Evolutionary conservation across 2,797 vertebrate species (phyloP), one percentile per base, ranked within the genome.

Genomic region (Choloepus didactylus): DNA sequence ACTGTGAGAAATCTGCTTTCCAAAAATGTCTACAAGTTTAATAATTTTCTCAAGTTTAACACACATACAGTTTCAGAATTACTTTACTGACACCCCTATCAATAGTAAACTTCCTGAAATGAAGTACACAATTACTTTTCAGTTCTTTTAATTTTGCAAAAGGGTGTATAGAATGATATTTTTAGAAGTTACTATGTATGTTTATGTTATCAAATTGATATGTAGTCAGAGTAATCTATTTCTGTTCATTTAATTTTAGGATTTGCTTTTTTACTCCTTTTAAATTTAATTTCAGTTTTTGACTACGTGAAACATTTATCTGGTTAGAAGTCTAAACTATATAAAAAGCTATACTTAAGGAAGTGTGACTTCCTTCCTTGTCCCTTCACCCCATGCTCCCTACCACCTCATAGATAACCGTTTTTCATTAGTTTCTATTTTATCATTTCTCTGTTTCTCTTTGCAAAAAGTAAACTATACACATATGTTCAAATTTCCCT

Each of bases 1-100:
- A 35, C 49, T 16, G n/a, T 59, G 60, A 89, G 41, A 89, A 91
- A 56, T 21, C 49, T 59, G 64, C 16, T 81, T 75, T 92, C 67
- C 62, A 62, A 81, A 94, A 92, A 41, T 75, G 69, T 19, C 51
- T 14, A 23, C 15, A 62, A 80, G 56, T 44, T 73, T 66, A 38
- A 29, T 85, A 80, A 10, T 31, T 67, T 80, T 89, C 85, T 56
- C 21, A 10, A 8, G 76, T 23, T 91, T 81, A 46, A 77, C 6
- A 60, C 41, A 77, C 41, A 77, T 15, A 93, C 9, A 46, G 5
- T 27, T 75, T 82, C n/a, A 76, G 29, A 80, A 69, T 29, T 66
- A 23, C 31, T 73, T 27, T 9, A 31, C 14, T 16, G 62, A 2
- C 23, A 77, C 9, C n/a, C 70, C 21, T 56, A 29, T 6, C 41